Percentiles rank a stretch among this genome's conserved stretches.
Evolutionary conservation across 2,797 vertebrate genomes (phyloP).

Genomic region (Neostethus bicornis): DNA sequence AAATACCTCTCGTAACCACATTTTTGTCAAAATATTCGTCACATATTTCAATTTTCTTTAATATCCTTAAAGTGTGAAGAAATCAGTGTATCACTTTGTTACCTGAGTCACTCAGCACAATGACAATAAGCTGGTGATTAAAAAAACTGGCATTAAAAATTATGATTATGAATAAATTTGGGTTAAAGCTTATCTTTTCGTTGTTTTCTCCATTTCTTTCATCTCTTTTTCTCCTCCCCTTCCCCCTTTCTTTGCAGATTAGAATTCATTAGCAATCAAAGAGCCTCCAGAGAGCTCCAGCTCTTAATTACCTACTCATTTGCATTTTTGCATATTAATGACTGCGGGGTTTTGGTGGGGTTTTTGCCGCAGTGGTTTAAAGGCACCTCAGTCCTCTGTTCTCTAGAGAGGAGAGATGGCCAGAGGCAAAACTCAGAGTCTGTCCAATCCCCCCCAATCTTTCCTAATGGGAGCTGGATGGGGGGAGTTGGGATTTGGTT

Average conservation of each 20-base stretch:
- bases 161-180: slow-evolving; percentile 44
- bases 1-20: slow-evolving; percentile 10
- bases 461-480: slow-evolving; percentile 68
- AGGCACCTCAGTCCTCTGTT: slow-evolving; percentile 81
- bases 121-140: slow-evolving; percentile 23
- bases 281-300: slow-evolving; percentile 86
- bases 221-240: slow-evolving; percentile 75
- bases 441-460: slow-evolving; percentile 58
- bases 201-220: slow-evolving; percentile 79
- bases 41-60: slow-evolving; percentile 23
- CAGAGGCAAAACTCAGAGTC: slow-evolving; percentile 78
- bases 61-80: slow-evolving; percentile 4
- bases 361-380: slow-evolving; percentile 88
- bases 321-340: slow-evolving; percentile 99
- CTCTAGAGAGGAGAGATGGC: slow-evolving; percentile 81
- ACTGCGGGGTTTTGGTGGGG: slow-evolving; percentile 85
- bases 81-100: slow-evolving; percentile 16
- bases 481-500: slow-evolving; percentile 7
- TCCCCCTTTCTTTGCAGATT: slow-evolving; percentile 86
- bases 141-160: slow-evolving; percentile 48
- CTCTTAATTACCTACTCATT: slow-evolving; percentile 95
- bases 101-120: slow-evolving; percentile 18
- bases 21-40: slow-evolving; percentile 18
- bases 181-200: slow-evolving; percentile 62
- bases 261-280: slow-evolving; percentile 91